A percentile compares a stretch with the other conserved stretches of the same genome.
Evolutionary conservation across 2,888 invertebrate species (phyloP).

Genomic region (Apamea crenata): DNA sequence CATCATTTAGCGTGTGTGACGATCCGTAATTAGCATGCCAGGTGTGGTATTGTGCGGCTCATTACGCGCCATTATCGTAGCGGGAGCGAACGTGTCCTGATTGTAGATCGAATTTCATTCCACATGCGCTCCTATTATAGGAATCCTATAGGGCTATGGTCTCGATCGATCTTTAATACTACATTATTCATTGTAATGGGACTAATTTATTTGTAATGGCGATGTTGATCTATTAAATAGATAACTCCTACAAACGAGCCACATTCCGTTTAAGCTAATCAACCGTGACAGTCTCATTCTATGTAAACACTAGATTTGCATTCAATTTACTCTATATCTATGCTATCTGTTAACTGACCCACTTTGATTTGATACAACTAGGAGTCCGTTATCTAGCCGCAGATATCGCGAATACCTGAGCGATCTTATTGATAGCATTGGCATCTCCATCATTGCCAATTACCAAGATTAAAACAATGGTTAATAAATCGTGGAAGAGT

Average conservation of each 20-base stretch:
- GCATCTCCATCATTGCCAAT: conserved; percentile 60
- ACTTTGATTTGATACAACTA: conserved; percentile 48
- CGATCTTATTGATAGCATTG: conserved; percentile 50
- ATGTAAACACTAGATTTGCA: conserved; percentile 61
- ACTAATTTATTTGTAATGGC: conserved; percentile 65
- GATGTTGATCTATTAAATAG: conserved; percentile 63
- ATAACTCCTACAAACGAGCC: conserved; percentile 54
- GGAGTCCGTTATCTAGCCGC: conserved; percentile 38
- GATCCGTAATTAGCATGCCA: conserved; percentile 80
- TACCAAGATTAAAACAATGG: conserved; percentile 74
- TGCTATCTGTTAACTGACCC: conserved; percentile 52
- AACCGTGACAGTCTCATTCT: conserved; percentile 62
- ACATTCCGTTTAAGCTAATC: conserved; percentile 53
- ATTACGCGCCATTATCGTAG: conserved; percentile 84
- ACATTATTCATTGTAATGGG: conserved; percentile 74
- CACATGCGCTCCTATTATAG: conserved; percentile 70
- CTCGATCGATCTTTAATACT: conserved; percentile 72
- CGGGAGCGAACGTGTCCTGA: conserved; percentile 81
- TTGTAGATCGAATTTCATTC: conserved; percentile 76
- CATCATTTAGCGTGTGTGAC: conserved; percentile 74
- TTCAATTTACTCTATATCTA: conserved; percentile 53
- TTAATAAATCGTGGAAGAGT: conserved; percentile 72
- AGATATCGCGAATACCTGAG: conserved; percentile 42
- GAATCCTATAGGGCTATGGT: conserved; percentile 68
- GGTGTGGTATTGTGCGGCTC: conserved; percentile 76